Conservation (phyloP, 1,140 invertebrate genomes). For the Tenebrio molitor region DNA sequence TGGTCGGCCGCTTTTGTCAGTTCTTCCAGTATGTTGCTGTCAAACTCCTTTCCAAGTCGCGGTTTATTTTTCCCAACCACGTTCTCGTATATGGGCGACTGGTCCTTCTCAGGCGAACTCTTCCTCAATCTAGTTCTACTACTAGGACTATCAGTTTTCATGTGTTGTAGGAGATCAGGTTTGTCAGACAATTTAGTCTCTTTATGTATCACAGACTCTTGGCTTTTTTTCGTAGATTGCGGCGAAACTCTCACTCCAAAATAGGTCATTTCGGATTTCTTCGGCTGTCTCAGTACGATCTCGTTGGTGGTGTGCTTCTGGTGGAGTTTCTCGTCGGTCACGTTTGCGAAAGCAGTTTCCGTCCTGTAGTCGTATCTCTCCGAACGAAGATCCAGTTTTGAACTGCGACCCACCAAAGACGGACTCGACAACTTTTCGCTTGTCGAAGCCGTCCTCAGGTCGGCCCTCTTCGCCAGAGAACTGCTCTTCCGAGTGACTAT, state of each 20-base stretch:
- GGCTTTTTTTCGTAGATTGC: conserved; percentile 47
- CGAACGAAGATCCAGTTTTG: conserved; percentile 40
- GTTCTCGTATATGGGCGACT: conserved; percentile 63
- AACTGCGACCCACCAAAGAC: conserved; percentile 57
- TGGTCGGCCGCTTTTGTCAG: conserved; percentile 70
- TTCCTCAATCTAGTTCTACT: conserved; percentile 43
- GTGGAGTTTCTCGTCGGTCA: conserved; percentile 50
- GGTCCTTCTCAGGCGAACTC: conserved; percentile 26
- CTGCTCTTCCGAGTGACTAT: conserved; percentile 55
- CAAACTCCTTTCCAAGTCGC: conserved; percentile 57
- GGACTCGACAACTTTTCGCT: conserved; percentile 61
- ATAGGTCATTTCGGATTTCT: conserved; percentile 64
- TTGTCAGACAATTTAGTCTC: conserved; percentile 57
- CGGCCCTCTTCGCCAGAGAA: conserved; percentile 48
- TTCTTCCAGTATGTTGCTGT: conserved; percentile 68
- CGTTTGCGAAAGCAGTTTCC: conserved; percentile 46
- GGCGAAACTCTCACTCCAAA: conserved; percentile 60
- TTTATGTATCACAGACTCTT: conserved; percentile 54
- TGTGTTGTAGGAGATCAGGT: conserved; percentile 60
- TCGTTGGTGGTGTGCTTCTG: conserved; percentile 51
- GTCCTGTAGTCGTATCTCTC: conserved; percentile 35
- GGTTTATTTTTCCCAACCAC: conserved; percentile 50
- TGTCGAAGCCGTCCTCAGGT: conserved; percentile 41
- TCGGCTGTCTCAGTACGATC: conserved; percentile 62
- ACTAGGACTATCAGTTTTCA: conserved; percentile 48